A percentile compares a stretch with the other conserved stretches of the same genome.
These are phyloP conservation scores for Drosophila novamexicana DNA, from an alignment of 1,140 invertebrate species.

Conservation along the genomic window DNA sequence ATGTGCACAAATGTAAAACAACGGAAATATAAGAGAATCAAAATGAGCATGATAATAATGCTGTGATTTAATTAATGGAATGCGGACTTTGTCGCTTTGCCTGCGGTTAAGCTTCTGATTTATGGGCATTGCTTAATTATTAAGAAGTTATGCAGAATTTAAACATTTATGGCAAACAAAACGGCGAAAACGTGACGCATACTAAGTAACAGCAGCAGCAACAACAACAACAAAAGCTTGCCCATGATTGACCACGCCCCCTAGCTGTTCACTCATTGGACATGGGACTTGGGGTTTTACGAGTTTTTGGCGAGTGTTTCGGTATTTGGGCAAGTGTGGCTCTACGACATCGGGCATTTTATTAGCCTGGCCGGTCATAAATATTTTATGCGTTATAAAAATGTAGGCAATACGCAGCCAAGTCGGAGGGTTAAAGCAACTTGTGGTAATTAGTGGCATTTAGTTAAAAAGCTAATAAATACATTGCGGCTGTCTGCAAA, in stretches of 20 bases:
- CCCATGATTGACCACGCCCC: constrained; percentile 3
- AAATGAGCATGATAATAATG: constrained; percentile 51
- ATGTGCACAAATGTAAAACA: constrained; percentile 37
- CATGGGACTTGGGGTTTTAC: constrained; percentile 55
- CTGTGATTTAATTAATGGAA: constrained; percentile 74
- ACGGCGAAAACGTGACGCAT: constrained; percentile 64
- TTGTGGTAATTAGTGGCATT: constrained; percentile 74
- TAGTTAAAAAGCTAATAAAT: constrained; percentile 78
- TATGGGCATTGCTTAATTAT: constrained; percentile 74
- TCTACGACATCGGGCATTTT: constrained; percentile 48
- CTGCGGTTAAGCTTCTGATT: constrained; percentile 42
- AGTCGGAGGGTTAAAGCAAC: constrained; percentile 54
- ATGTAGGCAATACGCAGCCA: constrained; percentile 36
- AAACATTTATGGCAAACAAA: constrained; percentile 80
- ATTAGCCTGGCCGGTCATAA: constrained; percentile 68
- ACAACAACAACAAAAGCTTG: neutral
- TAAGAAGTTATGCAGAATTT: constrained; percentile 77
- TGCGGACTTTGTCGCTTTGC: constrained; percentile 28
- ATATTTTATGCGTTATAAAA: constrained; percentile 79
- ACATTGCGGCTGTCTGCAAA: constrained; percentile 38
- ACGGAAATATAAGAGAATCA: constrained; percentile 41
- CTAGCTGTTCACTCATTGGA: constrained; percentile 37
- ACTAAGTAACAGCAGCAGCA: constrained; percentile 43
- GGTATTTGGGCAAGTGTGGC: constrained; percentile 45
- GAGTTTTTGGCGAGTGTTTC: constrained; percentile 26